Evolutionary conservation across 2,888 invertebrate species (phyloP).

Genomic region (Helicoverpa assulta): DNA sequence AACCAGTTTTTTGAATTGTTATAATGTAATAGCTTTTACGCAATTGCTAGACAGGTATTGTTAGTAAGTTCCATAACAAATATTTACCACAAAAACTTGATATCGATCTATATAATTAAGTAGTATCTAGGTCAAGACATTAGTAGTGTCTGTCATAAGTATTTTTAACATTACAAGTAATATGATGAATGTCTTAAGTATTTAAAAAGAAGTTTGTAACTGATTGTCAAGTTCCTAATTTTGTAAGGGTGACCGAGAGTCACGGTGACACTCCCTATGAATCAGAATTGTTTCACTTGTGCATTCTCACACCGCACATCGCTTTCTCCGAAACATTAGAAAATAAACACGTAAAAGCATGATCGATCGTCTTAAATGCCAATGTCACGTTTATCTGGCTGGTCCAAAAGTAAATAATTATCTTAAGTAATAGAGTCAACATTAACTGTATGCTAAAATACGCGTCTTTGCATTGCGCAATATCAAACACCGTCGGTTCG

Average conservation of each 20-base stretch:
- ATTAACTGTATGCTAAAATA: conserved; percentile 59
- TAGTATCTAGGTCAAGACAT: conserved; percentile 43
- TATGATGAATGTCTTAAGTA: conserved; percentile 8
- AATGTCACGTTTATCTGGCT: conserved; percentile 59
- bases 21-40: conserved; percentile 45
- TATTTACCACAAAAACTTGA: conserved; percentile 47
- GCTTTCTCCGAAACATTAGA: conserved; percentile 42
- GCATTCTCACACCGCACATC: conserved; percentile 22
- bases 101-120: conserved; percentile 31
- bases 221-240: conserved; percentile 15
- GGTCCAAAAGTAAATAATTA: conserved; percentile 49
- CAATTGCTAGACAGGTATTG: conserved; percentile 42
- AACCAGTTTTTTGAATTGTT: conserved; percentile 38
- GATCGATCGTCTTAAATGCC: conserved; percentile 49
- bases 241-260: conserved; percentile 21
- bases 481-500: conserved; percentile 46
- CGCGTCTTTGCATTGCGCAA: conserved; percentile 54
- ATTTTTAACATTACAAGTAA: conserved; percentile 31
- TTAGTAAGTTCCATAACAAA: conserved; percentile 39
- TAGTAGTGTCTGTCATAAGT: conserved; percentile 22
- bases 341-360: conserved; percentile 31
- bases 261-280: conserved; percentile 22
- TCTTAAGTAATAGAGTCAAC: conserved; percentile 53
- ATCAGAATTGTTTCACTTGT: conserved; percentile 23
- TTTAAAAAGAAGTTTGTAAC: conserved; percentile 29